phyloP scores from a whole-genome alignment of 2,797 vertebrate species.

The Peromyscus eremicus region DNA sequence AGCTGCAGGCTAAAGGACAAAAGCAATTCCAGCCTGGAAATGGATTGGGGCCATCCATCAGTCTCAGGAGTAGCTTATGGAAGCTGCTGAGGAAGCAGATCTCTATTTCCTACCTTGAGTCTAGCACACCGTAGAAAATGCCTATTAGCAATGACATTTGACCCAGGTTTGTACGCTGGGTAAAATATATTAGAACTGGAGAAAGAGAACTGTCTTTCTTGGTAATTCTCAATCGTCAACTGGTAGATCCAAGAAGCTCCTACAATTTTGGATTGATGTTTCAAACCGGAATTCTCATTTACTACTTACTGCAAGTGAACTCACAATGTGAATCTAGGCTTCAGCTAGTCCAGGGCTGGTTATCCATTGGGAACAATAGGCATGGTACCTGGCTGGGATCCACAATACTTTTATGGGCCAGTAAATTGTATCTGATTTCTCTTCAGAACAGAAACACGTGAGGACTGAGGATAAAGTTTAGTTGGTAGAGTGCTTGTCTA shows the following conservation, averaged over 20 bases:
- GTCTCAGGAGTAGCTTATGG: neutral
- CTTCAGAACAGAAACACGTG: constrained; percentile 50
- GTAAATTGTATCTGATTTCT: constrained; percentile 50
- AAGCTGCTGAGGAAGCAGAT: constrained; percentile 57
- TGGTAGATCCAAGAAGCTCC: constrained; percentile 27
- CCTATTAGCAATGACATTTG: neutral
- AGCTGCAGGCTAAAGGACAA: constrained; percentile 49
- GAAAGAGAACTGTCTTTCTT: neutral
- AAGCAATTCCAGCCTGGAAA: constrained; percentile 45
- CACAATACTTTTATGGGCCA: neutral
- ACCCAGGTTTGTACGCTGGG: constrained; percentile 7
- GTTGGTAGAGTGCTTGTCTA: neutral
- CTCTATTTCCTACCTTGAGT: neutral
- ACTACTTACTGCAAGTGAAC: neutral
- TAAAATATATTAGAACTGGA: constrained; percentile 47
- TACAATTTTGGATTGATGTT: neutral
- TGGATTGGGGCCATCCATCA: constrained; percentile 53
- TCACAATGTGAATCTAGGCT: neutral
- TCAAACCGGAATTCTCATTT: constrained; percentile 37
- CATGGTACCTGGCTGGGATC: neutral
- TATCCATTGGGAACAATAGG: neutral
- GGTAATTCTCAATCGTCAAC: neutral
- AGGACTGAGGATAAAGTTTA: neutral
- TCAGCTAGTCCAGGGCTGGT: neutral
- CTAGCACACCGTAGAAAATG: constrained; percentile 48